phyloP scores from a whole-genome alignment of 2,888 invertebrate genomes.

The Microplitis deprimator region DNA sequence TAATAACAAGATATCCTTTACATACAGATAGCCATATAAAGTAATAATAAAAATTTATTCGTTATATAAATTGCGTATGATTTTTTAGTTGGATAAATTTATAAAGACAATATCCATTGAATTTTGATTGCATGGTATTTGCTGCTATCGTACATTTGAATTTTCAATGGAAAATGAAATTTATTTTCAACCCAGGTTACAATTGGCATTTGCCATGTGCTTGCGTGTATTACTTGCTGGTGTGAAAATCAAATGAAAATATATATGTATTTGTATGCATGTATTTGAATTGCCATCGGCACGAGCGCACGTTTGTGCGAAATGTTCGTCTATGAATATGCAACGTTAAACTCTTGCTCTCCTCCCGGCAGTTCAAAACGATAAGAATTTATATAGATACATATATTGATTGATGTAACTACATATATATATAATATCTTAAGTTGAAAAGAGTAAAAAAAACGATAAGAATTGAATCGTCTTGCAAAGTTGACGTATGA shows the following conservation, averaged over 20 bases:
- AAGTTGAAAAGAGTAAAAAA: slow-evolving; percentile 16
- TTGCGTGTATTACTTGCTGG: background rate
- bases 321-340: slow-evolving; percentile 32
- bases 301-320: slow-evolving; percentile 20
- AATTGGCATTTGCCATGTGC: slow-evolving; percentile 17
- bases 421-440: slow-evolving; percentile 10
- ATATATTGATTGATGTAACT: background rate
- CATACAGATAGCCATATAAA: background rate
- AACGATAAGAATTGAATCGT: slow-evolving; percentile 28
- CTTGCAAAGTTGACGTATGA: slow-evolving; percentile 31
- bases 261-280: background rate
- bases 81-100: background rate
- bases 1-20: background rate
- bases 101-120: slow-evolving; percentile 7
- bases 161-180: slow-evolving; percentile 17
- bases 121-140: background rate
- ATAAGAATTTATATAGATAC: slow-evolving; percentile 27
- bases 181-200: slow-evolving; percentile 20
- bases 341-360: slow-evolving; percentile 20
- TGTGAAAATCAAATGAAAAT: background rate
- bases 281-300: slow-evolving; percentile 10
- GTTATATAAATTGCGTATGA: too few relatives aligned
- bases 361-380: slow-evolving; percentile 15
- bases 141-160: slow-evolving; percentile 11
- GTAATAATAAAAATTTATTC: too few relatives aligned